Conservation (phyloP, 2,888 invertebrate genomes). For the Gortyna flavago region DNA sequence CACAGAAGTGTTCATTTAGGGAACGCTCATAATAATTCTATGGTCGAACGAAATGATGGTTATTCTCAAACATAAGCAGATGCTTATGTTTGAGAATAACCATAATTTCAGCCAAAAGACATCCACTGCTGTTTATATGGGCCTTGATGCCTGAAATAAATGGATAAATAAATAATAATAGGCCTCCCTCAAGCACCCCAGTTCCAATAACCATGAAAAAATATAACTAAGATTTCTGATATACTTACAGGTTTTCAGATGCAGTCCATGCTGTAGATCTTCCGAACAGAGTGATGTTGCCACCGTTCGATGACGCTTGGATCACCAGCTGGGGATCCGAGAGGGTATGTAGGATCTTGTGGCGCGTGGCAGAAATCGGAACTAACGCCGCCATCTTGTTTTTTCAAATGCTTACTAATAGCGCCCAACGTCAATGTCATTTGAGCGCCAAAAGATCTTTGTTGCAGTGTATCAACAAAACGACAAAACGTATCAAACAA, state of each 20-base stretch:
- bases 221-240: not conserved
- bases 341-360: constrained; percentile 71
- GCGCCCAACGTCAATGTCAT: not conserved
- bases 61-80: too few relatives aligned
- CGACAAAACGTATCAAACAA: too few relatives aligned
- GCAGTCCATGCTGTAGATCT: constrained; percentile 79
- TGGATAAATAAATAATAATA: too few relatives aligned
- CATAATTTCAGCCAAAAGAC: too few relatives aligned
- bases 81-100: not conserved
- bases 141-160: too few relatives aligned
- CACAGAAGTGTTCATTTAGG: not conserved
- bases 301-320: constrained; percentile 85
- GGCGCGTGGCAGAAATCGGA: not conserved
- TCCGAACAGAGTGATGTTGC: constrained; percentile 82
- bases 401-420: not conserved
- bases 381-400: not conserved
- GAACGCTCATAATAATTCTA: not conserved
- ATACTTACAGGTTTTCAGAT: constrained; percentile 81
- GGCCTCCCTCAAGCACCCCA: too few relatives aligned
- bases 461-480: not conserved
- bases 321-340: constrained; percentile 84
- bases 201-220: not conserved
- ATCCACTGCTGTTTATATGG: too few relatives aligned
- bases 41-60: too few relatives aligned
- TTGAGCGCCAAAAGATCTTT: not conserved